phyloP scores from a whole-genome alignment of 2,113 vertebrate species.

The Pseudorhombus dupliciocellatus region DNA sequence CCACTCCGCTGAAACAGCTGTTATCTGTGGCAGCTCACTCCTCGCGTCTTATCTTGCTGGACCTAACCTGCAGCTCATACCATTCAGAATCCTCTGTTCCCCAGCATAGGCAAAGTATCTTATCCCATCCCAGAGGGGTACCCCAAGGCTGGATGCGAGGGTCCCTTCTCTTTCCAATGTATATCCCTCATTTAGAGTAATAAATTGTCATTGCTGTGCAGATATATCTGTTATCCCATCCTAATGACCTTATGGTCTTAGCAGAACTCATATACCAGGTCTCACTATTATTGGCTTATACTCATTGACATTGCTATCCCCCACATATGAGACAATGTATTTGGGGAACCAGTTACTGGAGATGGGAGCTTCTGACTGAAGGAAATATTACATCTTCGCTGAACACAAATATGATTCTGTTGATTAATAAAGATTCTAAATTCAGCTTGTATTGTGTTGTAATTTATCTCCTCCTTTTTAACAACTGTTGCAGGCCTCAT shows the following conservation, averaged over 20 bases:
- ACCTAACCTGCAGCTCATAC: neutral
- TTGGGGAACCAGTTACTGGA: too few species aligned
- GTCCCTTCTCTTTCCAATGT: neutral
- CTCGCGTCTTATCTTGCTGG: neutral
- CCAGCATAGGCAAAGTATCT: neutral
- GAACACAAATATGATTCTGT: too few species aligned
- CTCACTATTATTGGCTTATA: too few species aligned
- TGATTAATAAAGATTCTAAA: too few species aligned
- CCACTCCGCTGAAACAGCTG: too few species aligned
- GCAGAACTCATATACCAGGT: too few species aligned
- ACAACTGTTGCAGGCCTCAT: conserved; percentile 83
- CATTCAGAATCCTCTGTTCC: neutral
- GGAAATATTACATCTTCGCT: too few species aligned
- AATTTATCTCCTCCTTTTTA: conserved; percentile 24
- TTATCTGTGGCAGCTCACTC: too few species aligned
- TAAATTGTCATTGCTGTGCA: neutral
- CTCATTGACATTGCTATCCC: too few species aligned
- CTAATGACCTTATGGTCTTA: neutral
- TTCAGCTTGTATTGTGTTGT: too few species aligned
- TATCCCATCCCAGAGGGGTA: neutral
- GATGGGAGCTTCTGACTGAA: too few species aligned
- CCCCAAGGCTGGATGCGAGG: neutral
- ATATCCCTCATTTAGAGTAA: neutral
- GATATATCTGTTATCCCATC: neutral
- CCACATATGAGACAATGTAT: too few species aligned